A percentile compares a stretch with the other conserved stretches of the same genome.
Conservation (phyloP, 2,113 vertebrate species). For the Chaetura pelagica region DNA sequence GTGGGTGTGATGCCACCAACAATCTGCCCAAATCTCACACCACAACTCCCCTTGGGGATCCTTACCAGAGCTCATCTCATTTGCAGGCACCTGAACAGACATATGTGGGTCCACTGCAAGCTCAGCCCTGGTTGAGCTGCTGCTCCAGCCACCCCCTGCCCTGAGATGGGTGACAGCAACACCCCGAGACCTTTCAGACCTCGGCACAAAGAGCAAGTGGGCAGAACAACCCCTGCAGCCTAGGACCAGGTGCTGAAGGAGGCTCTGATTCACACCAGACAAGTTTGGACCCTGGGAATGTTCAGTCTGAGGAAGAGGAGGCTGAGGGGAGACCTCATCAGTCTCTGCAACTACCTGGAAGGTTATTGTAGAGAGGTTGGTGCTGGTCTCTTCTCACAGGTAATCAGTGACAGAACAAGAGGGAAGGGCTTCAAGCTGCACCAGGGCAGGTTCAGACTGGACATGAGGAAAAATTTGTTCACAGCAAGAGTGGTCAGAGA, state of each 20-base stretch:
- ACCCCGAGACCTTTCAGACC: neutral
- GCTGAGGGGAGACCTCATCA: too few species aligned
- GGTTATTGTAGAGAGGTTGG: too few species aligned
- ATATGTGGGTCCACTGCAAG: rapidly evolving
- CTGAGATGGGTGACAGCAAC: neutral
- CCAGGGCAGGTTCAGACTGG: too few species aligned
- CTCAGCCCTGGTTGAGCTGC: neutral
- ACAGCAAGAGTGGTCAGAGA: too few species aligned
- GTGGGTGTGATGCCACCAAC: rapidly evolving
- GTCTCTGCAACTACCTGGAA: too few species aligned
- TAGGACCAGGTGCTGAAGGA: rapidly evolving
- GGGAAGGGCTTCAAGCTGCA: too few species aligned
- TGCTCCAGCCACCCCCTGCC: neutral
- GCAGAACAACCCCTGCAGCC: neutral
- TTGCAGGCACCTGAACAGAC: neutral
- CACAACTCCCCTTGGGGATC: neutral
- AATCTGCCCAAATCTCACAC: rapidly evolving
- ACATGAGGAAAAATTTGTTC: too few species aligned
- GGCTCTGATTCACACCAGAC: neutral
- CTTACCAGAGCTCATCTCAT: neutral
- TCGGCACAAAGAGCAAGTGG: rapidly evolving
- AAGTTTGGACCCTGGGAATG: neutral
- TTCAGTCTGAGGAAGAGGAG: too few species aligned
- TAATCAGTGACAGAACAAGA: too few species aligned
- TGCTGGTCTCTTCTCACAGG: too few species aligned